A percentile compares a stretch with the other conserved stretches of the same genome.
Evolutionary conservation across 37 sponge, comb jelly and placozoan species (phyloP).

Genomic region (Petrosia ficiformis): DNA sequence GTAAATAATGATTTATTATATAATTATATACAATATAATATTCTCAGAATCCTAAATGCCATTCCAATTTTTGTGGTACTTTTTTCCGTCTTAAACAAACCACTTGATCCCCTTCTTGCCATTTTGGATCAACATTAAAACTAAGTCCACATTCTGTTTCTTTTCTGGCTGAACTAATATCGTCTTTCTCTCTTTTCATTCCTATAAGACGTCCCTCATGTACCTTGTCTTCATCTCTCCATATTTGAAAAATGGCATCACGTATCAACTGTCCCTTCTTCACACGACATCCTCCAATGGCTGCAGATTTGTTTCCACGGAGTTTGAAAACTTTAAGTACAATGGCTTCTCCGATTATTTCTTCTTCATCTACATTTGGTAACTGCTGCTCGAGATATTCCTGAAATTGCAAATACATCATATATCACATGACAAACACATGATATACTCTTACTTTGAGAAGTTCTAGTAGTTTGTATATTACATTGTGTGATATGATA

Average conservation of each 20-base stretch:
- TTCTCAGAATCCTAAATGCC: conserved; percentile 56
- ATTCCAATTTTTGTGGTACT: conserved; percentile 25
- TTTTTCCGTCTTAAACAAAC: conserved; percentile 35
- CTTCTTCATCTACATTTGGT: conserved; percentile 48
- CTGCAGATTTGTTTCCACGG: conserved; percentile 30
- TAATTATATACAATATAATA: neutral
- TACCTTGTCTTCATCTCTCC: conserved; percentile 46
- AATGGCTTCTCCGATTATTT: conserved; percentile 73
- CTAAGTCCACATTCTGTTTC: conserved; percentile 79
- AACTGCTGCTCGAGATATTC: conserved; percentile 42
- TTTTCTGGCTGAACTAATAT: conserved; percentile 50
- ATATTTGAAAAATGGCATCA: conserved; percentile 33
- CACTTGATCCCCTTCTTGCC: conserved; percentile 51
- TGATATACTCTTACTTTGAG: neutral
- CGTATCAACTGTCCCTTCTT: conserved; percentile 49
- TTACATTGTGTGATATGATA: neutral
- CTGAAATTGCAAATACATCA: conserved; percentile 16
- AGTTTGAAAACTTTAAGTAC: conserved; percentile 65
- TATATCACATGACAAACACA: conserved; percentile 7
- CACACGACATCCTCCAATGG: conserved; percentile 75
- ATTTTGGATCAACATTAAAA: conserved; percentile 34
- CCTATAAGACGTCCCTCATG: conserved; percentile 39
- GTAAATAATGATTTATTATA: too few species aligned
- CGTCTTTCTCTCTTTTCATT: conserved; percentile 58
- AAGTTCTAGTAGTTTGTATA: neutral